Base-by-base conservation (phyloP, 92 coral and sea anemone species). In the Desmophyllum pertusum region DNA sequence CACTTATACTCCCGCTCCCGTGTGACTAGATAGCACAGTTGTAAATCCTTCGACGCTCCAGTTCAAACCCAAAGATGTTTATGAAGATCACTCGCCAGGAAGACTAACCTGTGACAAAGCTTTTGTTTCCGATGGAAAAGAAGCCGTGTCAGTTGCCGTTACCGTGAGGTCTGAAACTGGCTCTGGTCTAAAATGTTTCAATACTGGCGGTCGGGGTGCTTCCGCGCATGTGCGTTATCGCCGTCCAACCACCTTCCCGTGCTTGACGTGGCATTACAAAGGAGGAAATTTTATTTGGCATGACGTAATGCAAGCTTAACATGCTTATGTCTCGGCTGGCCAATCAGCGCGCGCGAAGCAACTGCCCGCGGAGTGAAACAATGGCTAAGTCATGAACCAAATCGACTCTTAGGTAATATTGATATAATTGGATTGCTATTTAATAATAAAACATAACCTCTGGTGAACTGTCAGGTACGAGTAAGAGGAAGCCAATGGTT, bases 191-290 rank as follows among this genome's bases (percentile, higher is more conserved):
- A 89, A 92, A 92, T 93, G 92, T 92, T 94, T 94, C 98, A 90
- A 94, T 94, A 92, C 90, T 89, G 89, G 90, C 85, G 88, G 82
- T 77, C 62, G 85, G 71, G 83, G 66, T 77, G 83, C 81, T 41
- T 75, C 65, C 88, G 90, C 88, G 92, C 91, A 93, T 88, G 97
- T 93, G 95, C 95, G 88, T 81, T 67, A 68, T 55, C 43, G 87
- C 86, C 79, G 80, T 73, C 98, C 98, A 94, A 94, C 90, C 98
- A 95, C 90, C 95, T 90, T 87, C 81, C 81, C 90, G 81, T 87
- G 95, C 95, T 91, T 94, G 95, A 94, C 98, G 98, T 94, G 98
- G 98, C 98, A 94, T 94, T 94, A 94, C 98, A 88, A 93, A 84
- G 89, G 93, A 87, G 85, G 93, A 94, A 87, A 94, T 92, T 94